Percentiles rank a stretch among this genome's conserved stretches.
These are phyloP conservation scores for Montipora foliosa DNA, from an alignment of 64 coral and sea anemone genomes.

Conservation along the genomic window DNA sequence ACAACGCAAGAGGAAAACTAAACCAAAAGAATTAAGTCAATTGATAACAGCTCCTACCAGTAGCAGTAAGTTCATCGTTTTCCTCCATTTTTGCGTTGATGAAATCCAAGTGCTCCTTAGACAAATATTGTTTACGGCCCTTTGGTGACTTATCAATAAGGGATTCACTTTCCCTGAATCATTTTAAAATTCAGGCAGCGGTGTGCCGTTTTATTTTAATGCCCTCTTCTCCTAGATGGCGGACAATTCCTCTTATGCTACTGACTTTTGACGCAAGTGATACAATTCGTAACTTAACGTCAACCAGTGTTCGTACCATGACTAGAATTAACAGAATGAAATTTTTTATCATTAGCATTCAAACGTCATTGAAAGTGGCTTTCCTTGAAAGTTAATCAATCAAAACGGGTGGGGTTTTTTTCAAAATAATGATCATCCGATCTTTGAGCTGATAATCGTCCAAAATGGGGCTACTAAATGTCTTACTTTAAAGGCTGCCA, in stretches of 20 bases:
- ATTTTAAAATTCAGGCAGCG: slow-evolving; percentile 2
- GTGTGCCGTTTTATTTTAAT: slow-evolving; percentile 4
- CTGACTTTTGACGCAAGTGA: background rate
- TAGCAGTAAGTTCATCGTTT: slow-evolving; percentile 41
- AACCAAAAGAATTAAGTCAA: no score
- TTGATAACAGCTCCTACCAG: background rate
- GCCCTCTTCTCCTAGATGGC: background rate
- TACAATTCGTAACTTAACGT: slow-evolving; percentile 19
- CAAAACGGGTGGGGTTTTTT: no score
- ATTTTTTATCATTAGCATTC: no score
- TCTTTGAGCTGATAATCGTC: no score
- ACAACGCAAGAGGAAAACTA: no score
- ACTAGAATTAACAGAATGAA: no score
- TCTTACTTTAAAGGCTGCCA: no score
- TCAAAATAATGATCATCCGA: no score
- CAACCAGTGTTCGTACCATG: background rate
- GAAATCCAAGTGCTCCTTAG: background rate
- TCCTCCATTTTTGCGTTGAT: slow-evolving; percentile 29
- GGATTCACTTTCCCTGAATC: background rate
- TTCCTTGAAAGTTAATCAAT: no score
- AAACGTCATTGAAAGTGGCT: no score
- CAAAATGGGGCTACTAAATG: no score
- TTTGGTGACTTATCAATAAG: background rate
- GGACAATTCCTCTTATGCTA: background rate
- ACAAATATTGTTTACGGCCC: background rate